Conservation (phyloP, 2,113 vertebrate genomes). For the Aptenodytes patagonicus region DNA sequence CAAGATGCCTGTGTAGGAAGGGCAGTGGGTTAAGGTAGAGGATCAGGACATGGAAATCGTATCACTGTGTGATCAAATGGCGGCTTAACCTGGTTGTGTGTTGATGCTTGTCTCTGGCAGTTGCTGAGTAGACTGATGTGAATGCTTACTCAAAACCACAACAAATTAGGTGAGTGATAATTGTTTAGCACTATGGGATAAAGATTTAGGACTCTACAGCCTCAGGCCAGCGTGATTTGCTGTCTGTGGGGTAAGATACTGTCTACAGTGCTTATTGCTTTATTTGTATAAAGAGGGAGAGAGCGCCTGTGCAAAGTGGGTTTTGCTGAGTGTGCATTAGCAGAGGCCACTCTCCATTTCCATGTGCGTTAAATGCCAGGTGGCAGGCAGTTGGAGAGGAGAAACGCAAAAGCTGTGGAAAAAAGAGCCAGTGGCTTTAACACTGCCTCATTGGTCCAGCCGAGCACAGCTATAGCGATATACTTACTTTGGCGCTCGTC, state of each 20-base stretch:
- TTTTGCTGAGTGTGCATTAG: background rate
- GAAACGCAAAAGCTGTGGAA: background rate
- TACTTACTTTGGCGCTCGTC: background rate
- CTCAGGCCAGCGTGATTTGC: background rate
- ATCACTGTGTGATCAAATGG: background rate
- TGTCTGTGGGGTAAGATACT: background rate
- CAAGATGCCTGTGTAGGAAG: background rate
- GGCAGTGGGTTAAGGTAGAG: background rate
- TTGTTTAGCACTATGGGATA: background rate
- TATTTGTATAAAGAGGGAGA: background rate
- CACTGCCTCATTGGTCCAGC: background rate
- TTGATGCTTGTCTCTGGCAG: background rate
- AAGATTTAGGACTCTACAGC: background rate
- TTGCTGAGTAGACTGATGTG: background rate
- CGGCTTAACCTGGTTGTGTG: background rate
- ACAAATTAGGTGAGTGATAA: background rate
- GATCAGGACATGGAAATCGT: background rate
- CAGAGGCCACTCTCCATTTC: background rate
- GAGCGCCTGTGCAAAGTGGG: background rate
- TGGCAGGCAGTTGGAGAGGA: background rate
- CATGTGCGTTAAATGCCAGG: background rate
- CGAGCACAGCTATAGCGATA: background rate
- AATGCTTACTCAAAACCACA: background rate
- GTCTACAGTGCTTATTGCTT: background rate
- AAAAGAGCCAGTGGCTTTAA: background rate